Evolutionary conservation across 2,888 invertebrate genomes (phyloP).

Genomic region (Abrostola tripartita): DNA sequence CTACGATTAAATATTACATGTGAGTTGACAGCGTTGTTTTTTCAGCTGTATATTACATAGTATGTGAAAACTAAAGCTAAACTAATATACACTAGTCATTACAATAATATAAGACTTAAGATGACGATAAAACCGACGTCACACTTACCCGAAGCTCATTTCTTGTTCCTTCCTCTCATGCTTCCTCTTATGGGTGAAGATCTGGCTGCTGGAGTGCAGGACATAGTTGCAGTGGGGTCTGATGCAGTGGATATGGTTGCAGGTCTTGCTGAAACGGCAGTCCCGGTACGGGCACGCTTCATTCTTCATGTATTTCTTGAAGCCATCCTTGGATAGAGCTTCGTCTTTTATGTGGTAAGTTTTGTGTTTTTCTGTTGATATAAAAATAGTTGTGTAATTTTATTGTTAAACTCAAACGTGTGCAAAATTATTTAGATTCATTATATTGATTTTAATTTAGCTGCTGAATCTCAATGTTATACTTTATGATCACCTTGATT

Average conservation of each 20-base stretch:
- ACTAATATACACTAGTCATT: too few relatives aligned
- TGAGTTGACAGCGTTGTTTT: too few relatives aligned
- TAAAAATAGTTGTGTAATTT: too few relatives aligned
- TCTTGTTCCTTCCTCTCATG: slow-evolving; percentile 98
- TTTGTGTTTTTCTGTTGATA: slow-evolving; percentile 97
- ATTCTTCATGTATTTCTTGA: slow-evolving; percentile 99
- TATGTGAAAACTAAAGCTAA: too few relatives aligned
- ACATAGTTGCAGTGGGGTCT: slow-evolving; percentile 98
- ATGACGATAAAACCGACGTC: neutral
- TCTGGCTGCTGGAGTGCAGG: slow-evolving; percentile 98
- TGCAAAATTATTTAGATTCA: too few relatives aligned
- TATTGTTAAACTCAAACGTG: too few relatives aligned
- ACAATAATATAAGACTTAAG: too few relatives aligned
- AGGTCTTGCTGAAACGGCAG: slow-evolving; percentile 97
- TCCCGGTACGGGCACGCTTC: slow-evolving; percentile 97
- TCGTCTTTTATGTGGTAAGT: slow-evolving; percentile 99
- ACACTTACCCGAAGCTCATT: slow-evolving; percentile 93
- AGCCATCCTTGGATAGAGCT: slow-evolving; percentile 97
- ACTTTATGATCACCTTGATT: too few relatives aligned
- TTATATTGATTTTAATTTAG: too few relatives aligned
- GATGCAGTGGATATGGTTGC: slow-evolving; percentile 99
- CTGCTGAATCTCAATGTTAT: too few relatives aligned
- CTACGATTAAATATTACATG: too few relatives aligned
- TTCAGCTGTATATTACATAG: too few relatives aligned
- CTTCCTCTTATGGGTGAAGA: slow-evolving; percentile 98